Conservation (phyloP, 2,888 invertebrate species). For the Drosophila peninsularis region DNA sequence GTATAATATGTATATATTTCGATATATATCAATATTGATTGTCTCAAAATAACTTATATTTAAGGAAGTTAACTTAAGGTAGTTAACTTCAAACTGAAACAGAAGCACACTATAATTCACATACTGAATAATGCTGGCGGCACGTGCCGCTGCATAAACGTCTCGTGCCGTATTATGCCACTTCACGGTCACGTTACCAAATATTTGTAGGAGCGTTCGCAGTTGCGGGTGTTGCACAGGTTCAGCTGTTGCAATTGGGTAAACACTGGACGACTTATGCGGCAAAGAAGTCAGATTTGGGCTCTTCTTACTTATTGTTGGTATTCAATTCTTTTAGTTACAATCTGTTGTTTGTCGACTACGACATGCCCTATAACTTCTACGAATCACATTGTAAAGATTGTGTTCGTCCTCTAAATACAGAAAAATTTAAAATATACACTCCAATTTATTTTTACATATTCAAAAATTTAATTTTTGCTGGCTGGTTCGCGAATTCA, state of each 20-base stretch:
- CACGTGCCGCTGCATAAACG: constrained; percentile 62
- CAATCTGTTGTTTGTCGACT: background rate
- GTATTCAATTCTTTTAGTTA: background rate
- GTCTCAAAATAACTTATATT: background rate
- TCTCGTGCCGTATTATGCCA: constrained; percentile 62
- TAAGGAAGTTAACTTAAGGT: background rate
- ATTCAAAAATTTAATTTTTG: background rate
- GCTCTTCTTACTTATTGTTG: constrained; percentile 16
- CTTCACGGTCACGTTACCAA: constrained; percentile 68
- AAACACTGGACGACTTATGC: constrained; percentile 41
- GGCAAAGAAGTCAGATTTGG: constrained; percentile 2
- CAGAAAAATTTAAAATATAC: background rate
- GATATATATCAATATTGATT: background rate
- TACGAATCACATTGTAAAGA: background rate
- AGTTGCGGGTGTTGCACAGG: constrained; percentile 16
- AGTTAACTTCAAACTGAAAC: background rate
- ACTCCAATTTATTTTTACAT: constrained; percentile 1
- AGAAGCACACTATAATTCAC: background rate
- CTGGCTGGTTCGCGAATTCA: background rate
- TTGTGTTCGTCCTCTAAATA: background rate
- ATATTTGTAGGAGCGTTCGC: constrained; percentile 51
- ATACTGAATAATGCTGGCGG: constrained; percentile 17
- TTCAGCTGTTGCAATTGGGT: constrained; percentile 26
- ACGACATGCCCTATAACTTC: background rate
- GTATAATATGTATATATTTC: background rate